Evolutionary conservation across 2,113 vertebrate genomes (phyloP), one percentile per base, ranked within the genome.

Genomic region (Cathartes aura): DNA sequence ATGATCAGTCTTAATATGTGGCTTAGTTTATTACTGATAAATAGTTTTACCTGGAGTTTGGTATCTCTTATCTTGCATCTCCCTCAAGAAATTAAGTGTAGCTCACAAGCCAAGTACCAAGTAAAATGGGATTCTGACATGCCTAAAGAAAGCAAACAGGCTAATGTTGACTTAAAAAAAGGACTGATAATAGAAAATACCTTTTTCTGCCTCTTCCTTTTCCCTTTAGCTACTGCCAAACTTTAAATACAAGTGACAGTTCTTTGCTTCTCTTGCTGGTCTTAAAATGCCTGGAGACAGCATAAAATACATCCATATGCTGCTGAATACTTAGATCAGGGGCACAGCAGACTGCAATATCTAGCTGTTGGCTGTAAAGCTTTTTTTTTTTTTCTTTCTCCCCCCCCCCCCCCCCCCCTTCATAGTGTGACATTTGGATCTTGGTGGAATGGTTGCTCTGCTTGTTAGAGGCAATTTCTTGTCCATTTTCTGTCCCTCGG

Each of bases 171-270:
- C 55, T 82, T 34, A 27, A 36, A 56, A 82, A 89, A 52, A 82
- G 62, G 8, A 27, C 12, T 34, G 45, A 18, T 48, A 55, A 38
- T 53, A 80, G 68, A 27, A 90, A 67, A 47, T 78, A 52, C 5
- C 17, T 40, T 86, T 48, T 53, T 34, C 27, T 92, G 75, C 47
- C 42, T 81, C 53, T 75, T 91, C 42, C 66, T 72, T 71, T 93
- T 16, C 55, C 62, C 47, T 71, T 63, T 34, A 82, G 84, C 86
- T 90, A 32, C 56, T 86, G 78, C 47, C 19, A 43, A 59, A 55
- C 47, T 87, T 94, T 71, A 68, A 94, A 53, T 47, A 81, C 82
- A 82, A 86, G 79, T 96, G 84, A 82, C 91, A 90, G n/a, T 34
- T 64, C 74, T 52, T 48, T 58, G n/a, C 79, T 89, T 56, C 71